A percentile compares a stretch with the other conserved stretches of the same genome.
These are phyloP conservation scores for Drosophila pachea DNA, from an alignment of 1,140 invertebrate species.

Conservation along the genomic window DNA sequence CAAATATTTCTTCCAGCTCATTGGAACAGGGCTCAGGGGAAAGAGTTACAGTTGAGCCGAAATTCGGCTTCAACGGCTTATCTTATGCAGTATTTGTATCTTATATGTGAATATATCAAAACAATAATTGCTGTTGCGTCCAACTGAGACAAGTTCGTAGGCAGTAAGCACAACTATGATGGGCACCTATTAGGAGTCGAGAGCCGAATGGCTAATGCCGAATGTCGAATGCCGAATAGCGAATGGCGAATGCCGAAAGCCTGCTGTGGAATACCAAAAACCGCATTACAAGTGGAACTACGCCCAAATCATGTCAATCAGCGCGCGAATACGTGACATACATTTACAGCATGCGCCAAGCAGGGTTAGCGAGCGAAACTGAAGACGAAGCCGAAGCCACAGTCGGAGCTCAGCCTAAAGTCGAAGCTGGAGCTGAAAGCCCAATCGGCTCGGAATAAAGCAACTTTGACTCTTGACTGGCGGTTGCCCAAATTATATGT, in stretches of 20 bases:
- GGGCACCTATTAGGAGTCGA: too few relatives aligned
- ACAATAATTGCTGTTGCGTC: too few relatives aligned
- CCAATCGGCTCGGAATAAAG: conserved; percentile 29
- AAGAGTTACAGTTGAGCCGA: too few relatives aligned
- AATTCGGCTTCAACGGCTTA: background rate
- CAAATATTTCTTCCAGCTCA: background rate
- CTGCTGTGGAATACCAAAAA: background rate
- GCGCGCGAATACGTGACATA: conserved; percentile 65
- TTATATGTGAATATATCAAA: background rate
- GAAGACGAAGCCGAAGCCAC: background rate
- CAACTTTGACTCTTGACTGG: conserved; percentile 40
- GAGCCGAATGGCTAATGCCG: too few relatives aligned
- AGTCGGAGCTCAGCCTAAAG: background rate
- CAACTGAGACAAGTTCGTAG: too few relatives aligned
- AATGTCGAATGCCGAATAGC: background rate
- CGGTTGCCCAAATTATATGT: conserved; percentile 51
- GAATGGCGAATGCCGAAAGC: conserved; percentile 2
- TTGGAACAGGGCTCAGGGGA: too few relatives aligned
- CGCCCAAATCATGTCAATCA: conserved; percentile 70
- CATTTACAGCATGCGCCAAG: conserved; percentile 42
- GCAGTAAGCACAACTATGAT: background rate
- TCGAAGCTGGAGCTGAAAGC: conserved; percentile 9
- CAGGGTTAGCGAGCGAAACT: background rate
- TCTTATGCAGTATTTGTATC: background rate
- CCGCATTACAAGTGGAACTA: conserved; percentile 24